Base-by-base conservation (phyloP, 2,113 vertebrate species). In the Lophotis ruficrista region DNA sequence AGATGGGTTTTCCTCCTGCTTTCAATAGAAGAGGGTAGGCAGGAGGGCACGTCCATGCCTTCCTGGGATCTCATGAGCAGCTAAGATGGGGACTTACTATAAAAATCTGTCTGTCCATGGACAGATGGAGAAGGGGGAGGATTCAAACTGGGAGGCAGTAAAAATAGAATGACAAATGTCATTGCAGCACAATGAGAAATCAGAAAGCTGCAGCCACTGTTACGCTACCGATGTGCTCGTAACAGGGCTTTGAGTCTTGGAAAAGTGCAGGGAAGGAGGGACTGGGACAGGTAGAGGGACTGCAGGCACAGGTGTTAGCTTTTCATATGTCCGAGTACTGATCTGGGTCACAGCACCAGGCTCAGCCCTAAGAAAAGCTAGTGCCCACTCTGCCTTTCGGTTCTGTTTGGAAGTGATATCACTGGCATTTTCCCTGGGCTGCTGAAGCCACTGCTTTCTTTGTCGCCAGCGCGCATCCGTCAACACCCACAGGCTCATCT, bases 401-500 rank as follows among this genome's bases (percentile, higher is more conserved):
- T n/a, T 22, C 24, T 33, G 35, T 24, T 18, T 16, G 14, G 20
- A 33, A 31, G 25, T 3, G 50, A 33, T 66, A 24, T 60, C 66
- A 3, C 87, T 65, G 66, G 61, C 24, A 65, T 60, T n/a, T 75
- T 79, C 82, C 43, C 72, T 0, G 5, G 20, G 61, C 4, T 93
- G 91, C 91, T 93, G 90, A 90, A 75, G 43, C 87, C 6, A 18
- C 57, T 7, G 6, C 35, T 93, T 90, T 78, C 93, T 90, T 95
- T 95, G 90, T 90, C 43, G 31, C 82, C 80, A 31, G 75, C 80
- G 14, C 3, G 0, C n/a, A 35, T 37, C 80, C 61, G 58, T 47
- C 82, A 73, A 22, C 87, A 16, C 60, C 72, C 78, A 60, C 71
- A 19, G 57, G 78, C 86, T 89, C 86, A 61, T 51, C 75, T n/a